phyloP scores from a whole-genome alignment of 1,140 invertebrate species.

The Kradibia gibbosae region DNA sequence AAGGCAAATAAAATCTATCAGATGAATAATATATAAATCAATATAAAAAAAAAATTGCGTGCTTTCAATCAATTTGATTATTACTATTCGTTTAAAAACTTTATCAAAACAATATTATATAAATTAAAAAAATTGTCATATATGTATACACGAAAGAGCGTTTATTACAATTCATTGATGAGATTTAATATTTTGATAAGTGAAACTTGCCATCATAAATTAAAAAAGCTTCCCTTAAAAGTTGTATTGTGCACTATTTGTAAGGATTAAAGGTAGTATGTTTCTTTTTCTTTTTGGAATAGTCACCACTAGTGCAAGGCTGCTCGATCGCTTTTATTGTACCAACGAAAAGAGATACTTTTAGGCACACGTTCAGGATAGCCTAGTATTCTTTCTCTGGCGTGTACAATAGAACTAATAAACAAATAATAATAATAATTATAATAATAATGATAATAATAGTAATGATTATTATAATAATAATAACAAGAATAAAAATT shows the following conservation, averaged over 20 bases:
- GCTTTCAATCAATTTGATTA: too few species aligned
- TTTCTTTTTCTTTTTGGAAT: slow-evolving; percentile 39
- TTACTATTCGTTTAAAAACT: background rate
- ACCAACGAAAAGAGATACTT: slow-evolving; percentile 32
- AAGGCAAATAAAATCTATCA: background rate
- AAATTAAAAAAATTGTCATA: background rate
- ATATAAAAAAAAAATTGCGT: too few species aligned
- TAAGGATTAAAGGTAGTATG: background rate
- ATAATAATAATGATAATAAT: slow-evolving; percentile 18
- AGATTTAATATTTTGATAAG: background rate
- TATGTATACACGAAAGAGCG: background rate
- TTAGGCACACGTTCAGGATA: slow-evolving; percentile 27
- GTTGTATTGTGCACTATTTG: slow-evolving; percentile 7
- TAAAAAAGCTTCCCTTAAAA: slow-evolving; percentile 27
- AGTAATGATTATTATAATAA: slow-evolving; percentile 1
- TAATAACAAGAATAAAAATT: slow-evolving; percentile 20
- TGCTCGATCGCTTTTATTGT: slow-evolving; percentile 37
- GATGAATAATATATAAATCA: too few species aligned
- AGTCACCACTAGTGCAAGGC: slow-evolving; percentile 47
- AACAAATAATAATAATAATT: slow-evolving; percentile 37
- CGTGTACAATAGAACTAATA: slow-evolving; percentile 37
- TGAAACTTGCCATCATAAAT: slow-evolving; percentile 1
- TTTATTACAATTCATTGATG: background rate
- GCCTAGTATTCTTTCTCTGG: slow-evolving; percentile 23
- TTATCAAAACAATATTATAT: too few species aligned